Base-by-base conservation (phyloP, 2,888 invertebrate genomes). In the Amiota mariae region DNA sequence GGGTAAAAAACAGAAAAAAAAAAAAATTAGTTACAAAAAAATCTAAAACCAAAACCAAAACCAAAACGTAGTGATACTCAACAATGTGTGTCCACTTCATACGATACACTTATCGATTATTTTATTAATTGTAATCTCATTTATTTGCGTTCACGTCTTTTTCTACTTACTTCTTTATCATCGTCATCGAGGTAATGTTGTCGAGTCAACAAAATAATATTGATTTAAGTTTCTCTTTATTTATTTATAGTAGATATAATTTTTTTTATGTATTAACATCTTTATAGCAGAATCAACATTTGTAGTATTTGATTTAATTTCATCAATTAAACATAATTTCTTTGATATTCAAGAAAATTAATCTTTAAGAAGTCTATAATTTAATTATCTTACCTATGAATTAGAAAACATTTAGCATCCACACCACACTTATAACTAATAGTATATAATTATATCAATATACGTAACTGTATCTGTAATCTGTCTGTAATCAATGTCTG, bases 101-200 rank as follows among this genome's bases (percentile, higher is more conserved):
- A 4, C 57, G 59, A 59, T 59, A 57, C 82, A 84, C 82, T 84
- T 84, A 83, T 84, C 81, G 85, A 84, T 82, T 83, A 81, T 84
- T 85, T 82, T 83, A 83, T 82, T 85, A 83, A 84, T 80, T 83
- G 82, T 84, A 83, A 83, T 85, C 82, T 84, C 81, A 80, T 82
- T 84, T 85, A 77, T 85, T 85, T 80, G 72, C 76, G 79, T 79
- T 75, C 11, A 36, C 63, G 15, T 59, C 59, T 68, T 75, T 73
- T 79, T 70, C 72, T 75, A 67, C 64, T 56, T 67, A 15, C 49
- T 72, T 75, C 77, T 73, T 76, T 77, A 78, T 76, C 75, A 76
- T 78, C 79, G 59, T 15, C 18, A 48, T 68, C 47, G 48, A 12
- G n/a, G 36, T 13, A 36, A 15, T 67, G 48, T 11, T 67, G n/a